A percentile compares a stretch with the other conserved stretches of the same genome.
These are phyloP conservation scores for Siphamia tubifer DNA, from an alignment of 2,113 vertebrate species.

Conservation along the genomic window DNA sequence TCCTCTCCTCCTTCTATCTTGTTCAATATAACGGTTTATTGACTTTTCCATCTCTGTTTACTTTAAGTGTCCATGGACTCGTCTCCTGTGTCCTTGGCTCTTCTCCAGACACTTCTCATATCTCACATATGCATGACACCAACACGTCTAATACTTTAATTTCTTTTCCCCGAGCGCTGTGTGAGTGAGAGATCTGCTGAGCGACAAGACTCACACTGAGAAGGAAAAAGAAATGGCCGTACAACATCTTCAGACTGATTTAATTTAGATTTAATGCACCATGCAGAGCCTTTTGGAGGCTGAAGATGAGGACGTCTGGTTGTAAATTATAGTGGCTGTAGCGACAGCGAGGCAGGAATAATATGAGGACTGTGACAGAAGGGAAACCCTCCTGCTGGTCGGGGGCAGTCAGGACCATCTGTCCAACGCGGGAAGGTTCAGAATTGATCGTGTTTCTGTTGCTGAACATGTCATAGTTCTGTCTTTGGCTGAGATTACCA, in stretches of 20 bases:
- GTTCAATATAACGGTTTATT: neutral
- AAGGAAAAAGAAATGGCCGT: neutral
- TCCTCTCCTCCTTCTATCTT: neutral
- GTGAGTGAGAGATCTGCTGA: neutral
- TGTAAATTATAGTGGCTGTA: neutral
- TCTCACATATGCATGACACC: neutral
- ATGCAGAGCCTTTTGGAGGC: neutral
- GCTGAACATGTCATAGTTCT: neutral
- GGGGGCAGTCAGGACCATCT: neutral
- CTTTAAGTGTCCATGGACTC: neutral
- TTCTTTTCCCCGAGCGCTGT: conserved; percentile 13
- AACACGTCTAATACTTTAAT: conserved; percentile 27
- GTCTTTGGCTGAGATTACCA: neutral
- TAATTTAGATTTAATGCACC: conserved; percentile 27
- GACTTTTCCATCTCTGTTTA: neutral
- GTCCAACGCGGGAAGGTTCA: neutral
- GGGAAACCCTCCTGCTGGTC: neutral
- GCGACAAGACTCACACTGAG: neutral
- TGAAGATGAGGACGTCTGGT: neutral
- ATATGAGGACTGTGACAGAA: neutral
- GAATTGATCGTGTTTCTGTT: neutral
- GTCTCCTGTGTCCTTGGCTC: neutral
- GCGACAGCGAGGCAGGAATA: neutral
- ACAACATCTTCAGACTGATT: neutral
- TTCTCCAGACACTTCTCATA: neutral